These are phyloP conservation scores for Chaenocephalus aceratus DNA, from an alignment of 2,113 vertebrate species.

Conservation along the genomic window DNA sequence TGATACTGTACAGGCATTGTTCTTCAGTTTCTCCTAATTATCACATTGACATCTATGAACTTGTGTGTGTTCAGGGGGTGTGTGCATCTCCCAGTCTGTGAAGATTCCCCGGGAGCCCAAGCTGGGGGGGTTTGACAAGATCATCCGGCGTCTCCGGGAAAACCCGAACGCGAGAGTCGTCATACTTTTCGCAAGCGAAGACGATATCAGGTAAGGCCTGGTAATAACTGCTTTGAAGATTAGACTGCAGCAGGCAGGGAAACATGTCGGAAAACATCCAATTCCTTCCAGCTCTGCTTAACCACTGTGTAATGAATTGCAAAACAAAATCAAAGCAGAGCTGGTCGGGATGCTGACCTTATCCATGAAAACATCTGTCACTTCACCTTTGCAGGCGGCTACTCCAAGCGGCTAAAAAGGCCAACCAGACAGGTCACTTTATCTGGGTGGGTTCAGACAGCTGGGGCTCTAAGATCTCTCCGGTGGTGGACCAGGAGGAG, in stretches of 20 bases:
- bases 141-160: conserved; percentile 94
- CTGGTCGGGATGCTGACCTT: conserved; percentile 57
- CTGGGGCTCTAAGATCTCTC: conserved; percentile 97
- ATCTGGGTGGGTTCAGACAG: conserved; percentile 99
- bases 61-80: conserved; percentile 86
- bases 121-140: conserved; percentile 95
- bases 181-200: conserved; percentile 97
- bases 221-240: conserved; percentile 50
- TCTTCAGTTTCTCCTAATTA: background rate
- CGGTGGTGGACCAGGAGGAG: conserved; percentile 93
- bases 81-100: conserved; percentile 97
- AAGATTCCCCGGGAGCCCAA: conserved; percentile 97
- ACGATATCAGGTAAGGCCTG: conserved; percentile 92
- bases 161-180: conserved; percentile 96
- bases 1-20: background rate
- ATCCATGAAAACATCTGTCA: conserved; percentile 63
- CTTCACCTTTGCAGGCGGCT: conserved; percentile 85
- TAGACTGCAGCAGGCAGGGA: conserved; percentile 19
- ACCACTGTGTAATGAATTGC: conserved; percentile 41
- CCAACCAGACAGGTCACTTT: conserved; percentile 96
- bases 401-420: conserved; percentile 93
- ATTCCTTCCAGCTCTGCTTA: conserved; percentile 11
- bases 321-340: conserved; percentile 57
- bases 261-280: background rate
- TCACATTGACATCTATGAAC: background rate